A percentile compares a stretch with the other conserved stretches of the same genome.
Conservation (phyloP, 1,140 invertebrate genomes). For the Drosophila orena region DNA sequence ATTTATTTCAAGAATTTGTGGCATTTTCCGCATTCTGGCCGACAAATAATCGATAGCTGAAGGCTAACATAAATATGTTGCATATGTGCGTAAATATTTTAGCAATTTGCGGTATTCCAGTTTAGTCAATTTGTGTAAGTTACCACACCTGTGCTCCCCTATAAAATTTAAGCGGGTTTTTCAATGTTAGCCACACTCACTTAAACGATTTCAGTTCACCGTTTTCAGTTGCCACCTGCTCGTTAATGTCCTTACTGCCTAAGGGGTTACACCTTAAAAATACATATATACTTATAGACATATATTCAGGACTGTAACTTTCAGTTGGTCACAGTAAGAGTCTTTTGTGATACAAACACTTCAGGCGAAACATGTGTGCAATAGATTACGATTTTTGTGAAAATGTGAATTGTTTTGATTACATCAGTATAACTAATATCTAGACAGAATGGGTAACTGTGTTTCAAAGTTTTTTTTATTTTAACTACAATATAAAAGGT, state of each 20-base stretch:
- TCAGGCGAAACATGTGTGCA: background rate
- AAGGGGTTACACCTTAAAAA: background rate
- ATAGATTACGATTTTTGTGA: background rate
- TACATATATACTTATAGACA: too few relatives aligned
- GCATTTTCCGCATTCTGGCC: constrained; percentile 16
- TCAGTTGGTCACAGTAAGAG: background rate
- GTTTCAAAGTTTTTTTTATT: too few relatives aligned
- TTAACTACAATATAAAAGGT: too few relatives aligned
- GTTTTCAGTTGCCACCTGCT: constrained; percentile 40
- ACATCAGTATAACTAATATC: background rate
- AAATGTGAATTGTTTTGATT: background rate
- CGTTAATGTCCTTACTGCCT: constrained; percentile 28
- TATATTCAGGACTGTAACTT: too few relatives aligned
- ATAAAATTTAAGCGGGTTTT: constrained; percentile 1
- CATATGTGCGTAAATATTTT: constrained; percentile 35
- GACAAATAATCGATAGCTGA: constrained; percentile 24
- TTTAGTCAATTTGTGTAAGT: constrained; percentile 8
- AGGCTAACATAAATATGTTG: constrained; percentile 20
- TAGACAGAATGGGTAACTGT: too few relatives aligned
- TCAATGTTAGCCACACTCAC: constrained; percentile 21
- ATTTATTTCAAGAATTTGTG: constrained; percentile 56
- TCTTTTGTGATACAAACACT: background rate
- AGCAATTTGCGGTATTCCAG: constrained; percentile 36
- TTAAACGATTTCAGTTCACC: constrained; percentile 19
- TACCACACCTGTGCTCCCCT: background rate